Percentiles rank a stretch among this genome's conserved stretches.
Conservation (phyloP, 2,888 invertebrate species). For the Glyphotaelius pellucidus region DNA sequence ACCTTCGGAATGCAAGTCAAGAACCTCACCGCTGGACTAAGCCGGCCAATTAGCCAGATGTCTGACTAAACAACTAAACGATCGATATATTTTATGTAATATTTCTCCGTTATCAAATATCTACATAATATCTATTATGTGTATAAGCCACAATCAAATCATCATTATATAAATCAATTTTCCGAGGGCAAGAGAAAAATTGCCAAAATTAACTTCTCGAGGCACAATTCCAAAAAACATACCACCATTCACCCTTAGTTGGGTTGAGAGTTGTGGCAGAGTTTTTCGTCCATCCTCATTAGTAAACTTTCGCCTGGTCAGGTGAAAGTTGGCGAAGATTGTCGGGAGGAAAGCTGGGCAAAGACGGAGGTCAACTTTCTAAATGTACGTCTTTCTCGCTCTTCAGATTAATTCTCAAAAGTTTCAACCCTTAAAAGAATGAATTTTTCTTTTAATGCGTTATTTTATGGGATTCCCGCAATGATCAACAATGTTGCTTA, state of each 20-base stretch:
- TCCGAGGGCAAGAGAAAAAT: neutral
- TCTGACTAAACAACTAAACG: too few relatives aligned
- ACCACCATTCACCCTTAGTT: constrained; percentile 2
- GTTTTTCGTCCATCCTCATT: constrained; percentile 25
- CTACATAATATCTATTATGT: neutral
- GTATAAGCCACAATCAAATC: neutral
- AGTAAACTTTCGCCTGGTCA: neutral
- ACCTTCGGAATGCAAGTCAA: too few relatives aligned
- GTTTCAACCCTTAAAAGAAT: neutral
- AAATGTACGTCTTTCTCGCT: neutral
- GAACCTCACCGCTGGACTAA: too few relatives aligned
- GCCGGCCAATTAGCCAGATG: too few relatives aligned
- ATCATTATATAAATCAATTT: neutral
- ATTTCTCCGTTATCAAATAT: neutral
- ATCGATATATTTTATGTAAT: too few relatives aligned
- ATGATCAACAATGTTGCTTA: neutral
- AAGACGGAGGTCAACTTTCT: constrained; percentile 8
- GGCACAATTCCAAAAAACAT: neutral
- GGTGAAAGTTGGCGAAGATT: neutral
- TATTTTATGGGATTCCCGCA: neutral
- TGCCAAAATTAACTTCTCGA: neutral
- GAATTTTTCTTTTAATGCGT: neutral
- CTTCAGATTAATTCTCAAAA: neutral
- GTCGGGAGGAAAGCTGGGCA: neutral
- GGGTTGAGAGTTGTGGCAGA: neutral